Base-by-base conservation (phyloP, 1,140 invertebrate genomes). In the Leguminivora glycinivorella region DNA sequence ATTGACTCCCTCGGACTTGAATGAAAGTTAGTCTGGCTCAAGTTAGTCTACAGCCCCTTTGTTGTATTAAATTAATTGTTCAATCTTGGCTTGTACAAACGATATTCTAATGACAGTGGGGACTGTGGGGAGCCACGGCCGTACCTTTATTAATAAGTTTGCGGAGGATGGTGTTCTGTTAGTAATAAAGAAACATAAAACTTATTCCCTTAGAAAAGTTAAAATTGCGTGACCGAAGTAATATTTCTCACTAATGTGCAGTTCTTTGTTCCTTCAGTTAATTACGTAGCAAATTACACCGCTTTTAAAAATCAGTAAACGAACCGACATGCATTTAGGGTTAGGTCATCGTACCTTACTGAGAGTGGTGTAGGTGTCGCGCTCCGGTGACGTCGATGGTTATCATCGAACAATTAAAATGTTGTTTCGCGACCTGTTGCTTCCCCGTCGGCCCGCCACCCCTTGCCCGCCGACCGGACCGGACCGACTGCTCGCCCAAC, bases 391-490 rank as follows among this genome's bases (percentile, higher is more conserved):
- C 85, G 83, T 77, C 87, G 87, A 89, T 90, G 82, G 79, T 88
- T 89, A 90, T 91, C 88, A 75, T 73, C 70, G 72, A 71, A 86
- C 87, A 91, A 91, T 91, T 91, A 91, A 87, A 90, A 87, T 81
- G 83, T 84, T 83, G 83, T 85, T 88, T 88, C 83, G 85, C 87
- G 83, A 90, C 89, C 89, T 91, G 89, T 91, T 91, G 89, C 87
- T 81, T 78, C 78, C 75, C 71, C 76, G 72, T 73, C 75, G 77
- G 68, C 79, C 77, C 70, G 14, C 40, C 74, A 40, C 52, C 56
- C 74, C 58, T 68, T 72, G 69, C 67, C 72, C 66, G 72, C 70
- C 70, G 72, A 73, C 69, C 70, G 67, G 68, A 70, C 71, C 75
- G 75, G 83, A 80, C 79, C 76, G 77, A 71, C 78, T 74, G 75